A percentile compares a stretch with the other conserved stretches of the same genome.
phyloP scores from a whole-genome alignment of 2,888 invertebrate species.

The Pyrgus malvae region DNA sequence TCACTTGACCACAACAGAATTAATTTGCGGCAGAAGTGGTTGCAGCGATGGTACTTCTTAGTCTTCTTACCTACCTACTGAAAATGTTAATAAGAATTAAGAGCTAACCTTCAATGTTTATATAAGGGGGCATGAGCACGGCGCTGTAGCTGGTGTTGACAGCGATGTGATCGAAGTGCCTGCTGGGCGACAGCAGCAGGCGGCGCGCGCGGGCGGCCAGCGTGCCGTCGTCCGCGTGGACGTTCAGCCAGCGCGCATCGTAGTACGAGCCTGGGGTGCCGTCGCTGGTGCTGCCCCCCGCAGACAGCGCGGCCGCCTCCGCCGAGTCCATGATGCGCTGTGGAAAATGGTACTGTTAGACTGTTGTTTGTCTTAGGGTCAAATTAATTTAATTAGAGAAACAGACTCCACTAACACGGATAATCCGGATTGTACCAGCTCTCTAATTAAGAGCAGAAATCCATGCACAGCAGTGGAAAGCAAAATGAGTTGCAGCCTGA shows the following conservation, averaged over 20 bases:
- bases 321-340: slow-evolving; percentile 96
- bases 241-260: slow-evolving; percentile 91
- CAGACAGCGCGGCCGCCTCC: slow-evolving; percentile 89
- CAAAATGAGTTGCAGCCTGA: no score
- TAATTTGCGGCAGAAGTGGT: no score
- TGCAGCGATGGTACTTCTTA: no score
- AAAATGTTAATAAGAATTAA: slow-evolving; percentile 32
- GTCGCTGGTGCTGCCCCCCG: slow-evolving; percentile 80
- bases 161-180: slow-evolving; percentile 93
- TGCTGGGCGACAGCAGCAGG: slow-evolving; percentile 87
- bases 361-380: no score
- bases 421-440: no score
- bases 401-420: no score
- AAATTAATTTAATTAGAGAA: background rate
- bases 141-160: slow-evolving; percentile 93
- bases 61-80: no score
- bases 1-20: no score
- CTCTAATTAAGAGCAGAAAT: no score
- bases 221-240: slow-evolving; percentile 88
- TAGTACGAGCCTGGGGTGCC: slow-evolving; percentile 85
- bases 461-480: no score
- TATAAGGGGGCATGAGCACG: slow-evolving; percentile 92
- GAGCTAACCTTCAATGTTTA: slow-evolving; percentile 84
- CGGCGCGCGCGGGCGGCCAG: slow-evolving; percentile 86
- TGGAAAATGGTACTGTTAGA: background rate